Evolutionary conservation across 2,888 invertebrate species (phyloP).

Genomic region (Allophyes oxyacanthae): DNA sequence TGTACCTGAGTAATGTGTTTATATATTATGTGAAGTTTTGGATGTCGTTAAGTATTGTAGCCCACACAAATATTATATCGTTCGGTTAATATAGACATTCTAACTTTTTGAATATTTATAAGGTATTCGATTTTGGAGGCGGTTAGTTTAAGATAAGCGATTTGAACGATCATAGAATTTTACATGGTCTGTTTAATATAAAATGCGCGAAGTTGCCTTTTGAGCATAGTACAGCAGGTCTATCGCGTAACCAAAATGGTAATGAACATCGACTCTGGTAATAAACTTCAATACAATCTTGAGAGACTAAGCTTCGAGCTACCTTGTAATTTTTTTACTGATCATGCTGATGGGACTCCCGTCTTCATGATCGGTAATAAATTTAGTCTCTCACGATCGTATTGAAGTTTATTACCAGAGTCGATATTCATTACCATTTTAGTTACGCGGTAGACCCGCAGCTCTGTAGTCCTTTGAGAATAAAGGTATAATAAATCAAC

Average conservation of each 20-base stretch:
- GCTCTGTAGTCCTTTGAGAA: conserved; percentile 40
- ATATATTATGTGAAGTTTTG: conserved; percentile 59
- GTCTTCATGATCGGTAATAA: too few relatives aligned
- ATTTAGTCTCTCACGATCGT: too few relatives aligned
- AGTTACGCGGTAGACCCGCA: too few relatives aligned
- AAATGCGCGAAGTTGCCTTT: conserved; percentile 49
- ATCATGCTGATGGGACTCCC: too few relatives aligned
- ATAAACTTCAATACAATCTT: too few relatives aligned
- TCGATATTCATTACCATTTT: too few relatives aligned
- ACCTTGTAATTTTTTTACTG: too few relatives aligned
- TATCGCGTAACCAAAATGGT: too few relatives aligned
- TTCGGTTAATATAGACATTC: conserved; percentile 58
- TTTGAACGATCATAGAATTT: conserved; percentile 40
- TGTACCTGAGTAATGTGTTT: conserved; percentile 61
- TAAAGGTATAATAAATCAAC: conserved; percentile 22
- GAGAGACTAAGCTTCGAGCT: too few relatives aligned
- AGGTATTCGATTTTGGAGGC: conserved; percentile 55
- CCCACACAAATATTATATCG: conserved; percentile 53
- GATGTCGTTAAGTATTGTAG: conserved; percentile 58
- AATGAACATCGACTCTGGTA: too few relatives aligned
- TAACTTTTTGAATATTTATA: conserved; percentile 58
- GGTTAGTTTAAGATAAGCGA: conserved; percentile 49
- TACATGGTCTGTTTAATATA: conserved; percentile 37
- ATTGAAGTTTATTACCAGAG: too few relatives aligned
- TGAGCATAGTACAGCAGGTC: conserved; percentile 39